phyloP scores from a whole-genome alignment of 2,888 invertebrate genomes.

The Desoria tigrina region DNA sequence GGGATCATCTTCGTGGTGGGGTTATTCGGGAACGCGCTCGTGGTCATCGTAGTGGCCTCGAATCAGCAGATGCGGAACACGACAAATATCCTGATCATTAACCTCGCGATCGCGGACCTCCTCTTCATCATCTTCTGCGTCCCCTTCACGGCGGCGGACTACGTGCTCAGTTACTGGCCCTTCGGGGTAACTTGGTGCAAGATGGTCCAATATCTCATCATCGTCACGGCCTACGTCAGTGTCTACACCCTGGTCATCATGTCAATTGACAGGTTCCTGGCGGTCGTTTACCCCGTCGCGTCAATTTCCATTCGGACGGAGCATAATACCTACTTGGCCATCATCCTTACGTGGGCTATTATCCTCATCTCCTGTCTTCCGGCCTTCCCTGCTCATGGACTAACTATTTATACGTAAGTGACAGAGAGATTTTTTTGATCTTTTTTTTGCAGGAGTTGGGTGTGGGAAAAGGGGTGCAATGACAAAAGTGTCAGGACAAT shows the following conservation, averaged over 20 bases:
- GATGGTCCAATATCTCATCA: constrained; percentile 85
- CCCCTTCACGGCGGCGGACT: constrained; percentile 89
- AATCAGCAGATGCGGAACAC: constrained; percentile 76
- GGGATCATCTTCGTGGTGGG: constrained; percentile 83
- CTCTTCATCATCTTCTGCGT: constrained; percentile 91
- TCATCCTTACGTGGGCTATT: constrained; percentile 76
- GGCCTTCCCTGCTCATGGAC: constrained; percentile 74
- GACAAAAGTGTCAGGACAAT: too few relatives aligned
- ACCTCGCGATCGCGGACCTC: constrained; percentile 84
- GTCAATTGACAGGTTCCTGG: constrained; percentile 86
- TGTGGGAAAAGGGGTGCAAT: too few relatives aligned
- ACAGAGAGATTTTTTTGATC: background rate
- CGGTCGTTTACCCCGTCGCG: constrained; percentile 88
- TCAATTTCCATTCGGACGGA: constrained; percentile 83
- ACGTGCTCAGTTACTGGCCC: constrained; percentile 84
- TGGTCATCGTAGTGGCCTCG: constrained; percentile 82
- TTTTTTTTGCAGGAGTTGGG: background rate
- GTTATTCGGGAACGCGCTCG: constrained; percentile 81
- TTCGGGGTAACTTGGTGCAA: constrained; percentile 88
- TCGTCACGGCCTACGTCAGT: constrained; percentile 88
- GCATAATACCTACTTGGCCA: constrained; percentile 75
- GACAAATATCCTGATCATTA: constrained; percentile 87
- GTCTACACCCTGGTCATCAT: constrained; percentile 91
- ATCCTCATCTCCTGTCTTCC: constrained; percentile 78
- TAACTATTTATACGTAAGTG: constrained; percentile 67